Conservation (phyloP, 2,888 invertebrate genomes). For the Limenitis camilla region DNA sequence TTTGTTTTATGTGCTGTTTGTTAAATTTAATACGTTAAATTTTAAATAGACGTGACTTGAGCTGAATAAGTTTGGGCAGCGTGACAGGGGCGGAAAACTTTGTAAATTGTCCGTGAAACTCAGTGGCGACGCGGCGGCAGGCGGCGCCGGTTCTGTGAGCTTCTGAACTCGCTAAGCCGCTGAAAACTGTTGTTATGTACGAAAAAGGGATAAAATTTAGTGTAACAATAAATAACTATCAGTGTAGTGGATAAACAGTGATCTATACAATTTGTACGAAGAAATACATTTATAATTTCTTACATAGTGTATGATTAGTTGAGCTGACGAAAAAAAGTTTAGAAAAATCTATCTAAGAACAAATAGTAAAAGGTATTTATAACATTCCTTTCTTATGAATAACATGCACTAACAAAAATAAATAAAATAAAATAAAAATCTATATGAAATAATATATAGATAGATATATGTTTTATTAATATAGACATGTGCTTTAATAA, state of each 20-base stretch:
- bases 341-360: too few species aligned
- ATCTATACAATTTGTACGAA: neutral
- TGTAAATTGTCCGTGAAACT: constrained; percentile 35
- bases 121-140: constrained; percentile 58
- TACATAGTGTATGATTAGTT: neutral
- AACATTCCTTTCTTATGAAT: too few species aligned
- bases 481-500: too few species aligned
- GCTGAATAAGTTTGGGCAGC: constrained; percentile 34
- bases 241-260: neutral
- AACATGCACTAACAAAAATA: too few species aligned
- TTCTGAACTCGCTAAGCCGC: constrained; percentile 5
- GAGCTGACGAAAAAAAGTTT: too few species aligned
- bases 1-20: neutral
- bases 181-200: constrained; percentile 1
- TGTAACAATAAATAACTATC: neutral
- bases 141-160: constrained; percentile 51
- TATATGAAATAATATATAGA: too few species aligned
- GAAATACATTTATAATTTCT: neutral
- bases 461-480: too few species aligned
- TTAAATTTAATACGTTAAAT: neutral
- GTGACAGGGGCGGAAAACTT: constrained; percentile 46
- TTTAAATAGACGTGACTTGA: constrained; percentile 21
- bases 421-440: too few species aligned
- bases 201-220: neutral
- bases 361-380: too few species aligned